phyloP scores from a whole-genome alignment of 1,140 invertebrate genomes.

The Eupeodes corollae region DNA sequence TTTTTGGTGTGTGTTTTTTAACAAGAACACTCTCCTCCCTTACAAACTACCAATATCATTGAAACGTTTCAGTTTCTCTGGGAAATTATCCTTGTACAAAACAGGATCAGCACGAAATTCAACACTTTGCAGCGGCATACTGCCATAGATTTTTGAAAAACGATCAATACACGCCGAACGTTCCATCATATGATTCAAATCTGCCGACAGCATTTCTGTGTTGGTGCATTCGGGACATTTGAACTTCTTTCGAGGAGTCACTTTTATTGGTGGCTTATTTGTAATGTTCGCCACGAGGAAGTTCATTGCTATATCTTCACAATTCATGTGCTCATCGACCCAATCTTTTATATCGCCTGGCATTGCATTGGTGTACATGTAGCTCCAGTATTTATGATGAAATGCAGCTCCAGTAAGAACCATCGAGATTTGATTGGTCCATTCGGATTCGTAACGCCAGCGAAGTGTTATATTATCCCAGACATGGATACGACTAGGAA shows the following conservation, averaged over 20 bases:
- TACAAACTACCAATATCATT: conserved; percentile 79
- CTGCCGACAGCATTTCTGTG: conserved; percentile 87
- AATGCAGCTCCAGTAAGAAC: conserved; percentile 88
- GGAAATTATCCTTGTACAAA: conserved; percentile 80
- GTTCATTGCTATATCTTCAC: conserved; percentile 92
- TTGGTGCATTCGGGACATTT: conserved; percentile 92
- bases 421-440: conserved; percentile 90
- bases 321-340: conserved; percentile 89
- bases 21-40: not conserved
- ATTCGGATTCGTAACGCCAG: conserved; percentile 90
- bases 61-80: conserved; percentile 77
- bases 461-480: conserved; percentile 74
- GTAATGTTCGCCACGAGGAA: conserved; percentile 85
- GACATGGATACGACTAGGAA: conserved; percentile 78
- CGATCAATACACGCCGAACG: conserved; percentile 84
- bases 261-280: conserved; percentile 87
- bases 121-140: conserved; percentile 77
- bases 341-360: conserved; percentile 66
- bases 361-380: conserved; percentile 75
- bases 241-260: conserved; percentile 96
- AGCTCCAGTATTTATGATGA: conserved; percentile 87
- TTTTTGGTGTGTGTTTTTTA: not conserved
- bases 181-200: conserved; percentile 85
- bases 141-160: conserved; percentile 72
- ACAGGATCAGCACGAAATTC: conserved; percentile 94